A percentile compares a stretch with the other conserved stretches of the same genome.
Evolutionary conservation across 2,797 vertebrate species (phyloP).

Genomic region (Denticeps clupeoides): DNA sequence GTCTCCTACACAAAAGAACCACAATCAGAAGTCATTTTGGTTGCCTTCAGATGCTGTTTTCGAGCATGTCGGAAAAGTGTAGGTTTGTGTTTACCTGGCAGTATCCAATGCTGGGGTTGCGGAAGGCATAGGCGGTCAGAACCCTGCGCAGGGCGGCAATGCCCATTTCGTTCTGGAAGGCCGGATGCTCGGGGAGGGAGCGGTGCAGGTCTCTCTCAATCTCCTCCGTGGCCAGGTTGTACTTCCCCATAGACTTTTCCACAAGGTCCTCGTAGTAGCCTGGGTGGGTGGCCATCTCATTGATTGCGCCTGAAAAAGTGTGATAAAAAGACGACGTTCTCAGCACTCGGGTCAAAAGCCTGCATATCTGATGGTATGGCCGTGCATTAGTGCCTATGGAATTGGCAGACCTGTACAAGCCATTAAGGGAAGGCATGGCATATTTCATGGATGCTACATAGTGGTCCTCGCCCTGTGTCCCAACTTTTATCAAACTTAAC

Average conservation of each 20-base stretch:
- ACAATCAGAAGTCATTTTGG: no score
- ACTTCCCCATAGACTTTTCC: conserved; percentile 94
- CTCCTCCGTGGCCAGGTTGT: conserved; percentile 94
- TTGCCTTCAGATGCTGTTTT: no score
- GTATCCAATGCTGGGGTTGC: conserved; percentile 96
- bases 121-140: conserved; percentile 91
- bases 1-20: no score
- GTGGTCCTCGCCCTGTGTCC: no score
- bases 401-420: no score
- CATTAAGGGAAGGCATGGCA: neutral
- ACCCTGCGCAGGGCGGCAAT: conserved; percentile 91
- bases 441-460: neutral
- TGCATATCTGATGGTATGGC: no score
- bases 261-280: conserved; percentile 96
- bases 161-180: conserved; percentile 97
- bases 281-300: conserved; percentile 92
- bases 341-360: neutral
- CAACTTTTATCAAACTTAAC: no score
- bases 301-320: conserved; percentile 70
- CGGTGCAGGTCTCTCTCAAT: conserved; percentile 95
- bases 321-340: neutral
- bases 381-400: no score
- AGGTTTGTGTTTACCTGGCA: conserved; percentile 71
- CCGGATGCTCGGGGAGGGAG: conserved; percentile 92
- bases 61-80: no score